Evolutionary conservation across 1,140 invertebrate species (phyloP).

Genomic region (Tenebrio molitor): DNA sequence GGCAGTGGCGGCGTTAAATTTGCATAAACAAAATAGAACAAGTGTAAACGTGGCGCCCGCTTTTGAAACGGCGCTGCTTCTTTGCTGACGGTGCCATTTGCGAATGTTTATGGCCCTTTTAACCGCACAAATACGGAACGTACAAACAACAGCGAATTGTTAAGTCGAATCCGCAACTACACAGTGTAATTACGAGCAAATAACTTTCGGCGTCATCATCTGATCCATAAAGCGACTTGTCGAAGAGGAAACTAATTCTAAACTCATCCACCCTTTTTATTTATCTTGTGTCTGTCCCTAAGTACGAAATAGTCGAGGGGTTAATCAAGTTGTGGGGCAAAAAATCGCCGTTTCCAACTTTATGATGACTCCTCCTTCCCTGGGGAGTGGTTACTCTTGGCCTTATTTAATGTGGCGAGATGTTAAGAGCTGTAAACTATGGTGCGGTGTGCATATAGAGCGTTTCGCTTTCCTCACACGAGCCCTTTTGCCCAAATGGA

Average conservation of each 20-base stretch:
- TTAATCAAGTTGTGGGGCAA: slow-evolving; percentile 13
- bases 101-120: slow-evolving; percentile 45
- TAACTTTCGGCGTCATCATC: not conserved
- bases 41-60: slow-evolving; percentile 44
- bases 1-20: slow-evolving; percentile 13
- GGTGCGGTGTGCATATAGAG: not conserved
- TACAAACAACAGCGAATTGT: slow-evolving; percentile 27
- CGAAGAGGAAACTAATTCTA: not conserved
- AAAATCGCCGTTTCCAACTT: not conserved
- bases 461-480: not conserved
- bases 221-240: not conserved
- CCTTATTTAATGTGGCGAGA: not conserved
- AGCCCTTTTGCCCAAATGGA: not conserved
- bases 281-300: not conserved
- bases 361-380: not conserved
- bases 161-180: not conserved
- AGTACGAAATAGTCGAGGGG: slow-evolving; percentile 2
- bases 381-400: not conserved
- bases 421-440: not conserved
- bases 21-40: slow-evolving; percentile 48
- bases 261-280: slow-evolving; percentile 12
- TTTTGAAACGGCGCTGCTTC: slow-evolving; percentile 18
- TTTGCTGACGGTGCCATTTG: slow-evolving; percentile 42
- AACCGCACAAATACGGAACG: slow-evolving; percentile 24
- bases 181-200: slow-evolving; percentile 17